Evolutionary conservation across 2,888 invertebrate species (phyloP), one percentile per base, ranked within the genome.

Genomic region (Sesamia inferens): DNA sequence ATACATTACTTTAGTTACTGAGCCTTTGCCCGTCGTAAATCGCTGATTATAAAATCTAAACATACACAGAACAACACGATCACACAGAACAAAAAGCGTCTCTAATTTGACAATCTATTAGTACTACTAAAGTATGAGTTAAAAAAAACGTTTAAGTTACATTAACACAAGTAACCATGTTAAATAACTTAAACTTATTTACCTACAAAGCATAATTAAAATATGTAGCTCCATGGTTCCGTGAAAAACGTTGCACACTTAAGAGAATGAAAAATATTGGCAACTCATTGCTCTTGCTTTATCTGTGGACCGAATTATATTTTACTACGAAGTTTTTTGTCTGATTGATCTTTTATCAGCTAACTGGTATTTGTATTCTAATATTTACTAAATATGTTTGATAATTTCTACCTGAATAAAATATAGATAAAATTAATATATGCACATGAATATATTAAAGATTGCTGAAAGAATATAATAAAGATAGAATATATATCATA

Each of bases 211-310:
- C 19, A 69, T 31, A 31, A 2, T 31, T 78, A 44, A 76, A 71
- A 76, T 81, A 76, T 68, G 11, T n/a, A 48, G 39, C 67, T 48
- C 68, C 66, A 72, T 68, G 74, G 70, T 79, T 70, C 68, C 58
- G 68, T 74, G 70, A 79, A 83, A 79, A 79, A 81, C 69, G 44
- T 66, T 68, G 65, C 68, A 54, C 51, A 67, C 72, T 42, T 83
- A 68, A 71, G 62, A 70, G 44, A 79, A 75, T 72, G 71, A 71
- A 74, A 70, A 71, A 79, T 83, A 82, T 79, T 75, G 79, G 79
- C 75, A 68, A 82, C 62, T 79, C 75, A 75, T 75, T 83, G 71
- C 75, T 47, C 65, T 70, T 55, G 39, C n/a, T 39, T 58, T 79
- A 71, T 75, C 75, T 70, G 57, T 44, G 22, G 8, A 62, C 44